These are phyloP conservation scores for Tipula lateralis DNA, from an alignment of 2,888 invertebrate species.

Conservation along the genomic window DNA sequence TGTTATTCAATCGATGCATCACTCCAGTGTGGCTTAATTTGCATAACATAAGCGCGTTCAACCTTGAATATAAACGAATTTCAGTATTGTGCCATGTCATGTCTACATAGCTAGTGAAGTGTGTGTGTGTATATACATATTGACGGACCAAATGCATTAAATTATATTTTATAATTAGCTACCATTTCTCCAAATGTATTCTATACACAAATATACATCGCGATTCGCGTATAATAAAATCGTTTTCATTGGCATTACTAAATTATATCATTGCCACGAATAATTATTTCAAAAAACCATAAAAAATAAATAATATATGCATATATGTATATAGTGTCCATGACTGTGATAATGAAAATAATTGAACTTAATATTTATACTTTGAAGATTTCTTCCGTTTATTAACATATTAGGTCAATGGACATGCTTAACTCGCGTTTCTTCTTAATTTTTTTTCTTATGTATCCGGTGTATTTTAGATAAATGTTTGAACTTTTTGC, in stretches of 20 bases:
- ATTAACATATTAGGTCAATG: too few relatives aligned
- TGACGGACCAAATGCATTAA: background rate
- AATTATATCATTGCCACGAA: background rate
- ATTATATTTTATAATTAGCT: background rate
- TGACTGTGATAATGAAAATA: background rate
- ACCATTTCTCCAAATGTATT: background rate
- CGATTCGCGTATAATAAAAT: background rate
- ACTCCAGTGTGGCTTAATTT: background rate
- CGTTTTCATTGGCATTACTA: background rate
- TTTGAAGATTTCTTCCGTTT: too few relatives aligned
- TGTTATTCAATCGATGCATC: background rate
- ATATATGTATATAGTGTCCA: background rate
- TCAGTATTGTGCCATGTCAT: background rate
- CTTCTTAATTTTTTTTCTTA: too few relatives aligned
- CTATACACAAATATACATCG: background rate
- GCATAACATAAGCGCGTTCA: background rate
- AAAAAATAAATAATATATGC: background rate
- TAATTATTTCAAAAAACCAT: background rate
- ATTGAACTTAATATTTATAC: too few relatives aligned
- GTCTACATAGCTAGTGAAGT: background rate
- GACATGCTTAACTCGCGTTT: too few relatives aligned
- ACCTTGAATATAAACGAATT: background rate
- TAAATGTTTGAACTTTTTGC: too few relatives aligned
- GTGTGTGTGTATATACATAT: background rate
- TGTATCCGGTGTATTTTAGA: too few relatives aligned